Evolutionary conservation across 2,888 invertebrate species (phyloP).

Genomic region (Marronus borbonicus): DNA sequence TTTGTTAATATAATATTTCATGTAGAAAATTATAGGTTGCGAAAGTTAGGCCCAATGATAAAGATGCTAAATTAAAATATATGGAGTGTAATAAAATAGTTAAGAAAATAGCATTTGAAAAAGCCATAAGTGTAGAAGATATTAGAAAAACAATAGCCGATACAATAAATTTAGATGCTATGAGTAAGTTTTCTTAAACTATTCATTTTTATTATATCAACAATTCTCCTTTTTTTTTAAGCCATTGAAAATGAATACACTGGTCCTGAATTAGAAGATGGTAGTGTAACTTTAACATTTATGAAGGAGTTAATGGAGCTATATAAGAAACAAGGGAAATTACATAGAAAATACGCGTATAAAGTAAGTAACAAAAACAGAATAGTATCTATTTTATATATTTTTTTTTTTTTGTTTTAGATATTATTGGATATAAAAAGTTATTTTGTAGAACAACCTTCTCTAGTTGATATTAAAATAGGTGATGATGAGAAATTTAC

Average conservation of each 20-base stretch:
- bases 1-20: slow-evolving; percentile 12
- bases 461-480: slow-evolving; percentile 92
- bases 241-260: slow-evolving; percentile 95
- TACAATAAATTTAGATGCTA: slow-evolving; percentile 89
- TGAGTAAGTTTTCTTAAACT: slow-evolving; percentile 78
- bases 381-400: not conserved
- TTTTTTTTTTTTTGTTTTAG: slow-evolving; percentile 70
- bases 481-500: slow-evolving; percentile 93
- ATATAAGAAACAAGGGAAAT: slow-evolving; percentile 91
- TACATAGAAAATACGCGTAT: slow-evolving; percentile 98
- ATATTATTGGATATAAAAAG: slow-evolving; percentile 93
- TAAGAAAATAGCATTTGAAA: slow-evolving; percentile 94
- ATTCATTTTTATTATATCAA: slow-evolving; percentile 24
- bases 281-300: slow-evolving; percentile 91
- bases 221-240: slow-evolving; percentile 65
- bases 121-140: slow-evolving; percentile 95
- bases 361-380: slow-evolving; percentile 75
- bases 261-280: slow-evolving; percentile 91
- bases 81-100: slow-evolving; percentile 97
- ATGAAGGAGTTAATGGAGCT: slow-evolving; percentile 90
- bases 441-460: slow-evolving; percentile 87
- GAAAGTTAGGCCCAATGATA: slow-evolving; percentile 93
- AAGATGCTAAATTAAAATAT: slow-evolving; percentile 93
- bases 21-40: slow-evolving; percentile 77
- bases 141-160: slow-evolving; percentile 90